Conservation (phyloP, 2,888 invertebrate species). For the Maniola hyperantus region DNA sequence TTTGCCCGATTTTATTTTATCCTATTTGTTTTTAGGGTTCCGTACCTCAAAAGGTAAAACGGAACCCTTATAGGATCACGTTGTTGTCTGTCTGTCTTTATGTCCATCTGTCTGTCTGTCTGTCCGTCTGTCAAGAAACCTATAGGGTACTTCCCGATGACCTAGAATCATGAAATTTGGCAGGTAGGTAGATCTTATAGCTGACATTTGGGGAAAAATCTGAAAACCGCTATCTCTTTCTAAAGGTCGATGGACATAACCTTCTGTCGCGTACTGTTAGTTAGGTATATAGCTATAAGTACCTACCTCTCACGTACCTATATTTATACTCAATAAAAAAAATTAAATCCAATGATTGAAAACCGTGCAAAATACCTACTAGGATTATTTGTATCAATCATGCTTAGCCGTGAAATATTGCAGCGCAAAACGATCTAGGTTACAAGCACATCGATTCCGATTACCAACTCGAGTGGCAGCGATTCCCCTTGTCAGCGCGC, state of each 20-base stretch:
- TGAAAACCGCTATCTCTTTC: no score
- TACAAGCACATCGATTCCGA: constrained; percentile 30
- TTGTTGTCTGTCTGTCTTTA: no score
- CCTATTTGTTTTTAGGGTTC: background rate
- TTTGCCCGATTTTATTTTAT: background rate
- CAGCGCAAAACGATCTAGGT: constrained; percentile 24
- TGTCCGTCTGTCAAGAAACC: no score
- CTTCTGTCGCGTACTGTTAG: no score
- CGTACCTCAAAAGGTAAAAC: background rate
- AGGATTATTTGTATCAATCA: constrained; percentile 2
- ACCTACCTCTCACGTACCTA: background rate
- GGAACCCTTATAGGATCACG: no score
- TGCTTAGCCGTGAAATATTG: constrained; percentile 3
- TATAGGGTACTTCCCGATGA: no score
- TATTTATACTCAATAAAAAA: background rate
- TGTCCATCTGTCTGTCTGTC: no score
- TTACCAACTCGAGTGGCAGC: constrained; percentile 24
- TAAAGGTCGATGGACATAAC: no score
- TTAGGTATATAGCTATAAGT: no score
- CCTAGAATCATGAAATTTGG: no score
- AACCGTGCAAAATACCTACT: background rate
- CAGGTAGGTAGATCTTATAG: no score
- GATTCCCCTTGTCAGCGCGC: constrained; percentile 26
- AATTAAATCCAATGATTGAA: background rate
- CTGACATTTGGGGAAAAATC: no score